A percentile compares a stretch with the other conserved stretches of the same genome.
These are phyloP conservation scores for Caenorhabditis tropicalis DNA, from an alignment of 1,140 invertebrate species.

Conservation along the genomic window DNA sequence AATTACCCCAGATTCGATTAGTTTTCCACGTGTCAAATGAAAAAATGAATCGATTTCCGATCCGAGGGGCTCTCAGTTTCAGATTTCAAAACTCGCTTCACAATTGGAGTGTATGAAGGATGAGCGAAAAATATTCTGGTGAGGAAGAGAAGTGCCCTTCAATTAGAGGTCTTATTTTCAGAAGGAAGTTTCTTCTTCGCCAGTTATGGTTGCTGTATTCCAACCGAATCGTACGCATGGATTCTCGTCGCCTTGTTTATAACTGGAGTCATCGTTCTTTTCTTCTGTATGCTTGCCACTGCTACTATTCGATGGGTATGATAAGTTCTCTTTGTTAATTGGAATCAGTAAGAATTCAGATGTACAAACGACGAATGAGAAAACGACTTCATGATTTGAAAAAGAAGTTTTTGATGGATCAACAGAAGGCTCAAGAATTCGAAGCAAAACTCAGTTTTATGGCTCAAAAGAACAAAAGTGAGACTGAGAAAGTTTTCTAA, in stretches of 20 bases:
- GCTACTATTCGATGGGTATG: conserved; percentile 21
- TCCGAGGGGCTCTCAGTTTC: background rate
- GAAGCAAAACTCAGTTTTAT: background rate
- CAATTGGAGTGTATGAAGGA: background rate
- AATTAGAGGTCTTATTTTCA: background rate
- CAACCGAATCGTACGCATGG: conserved; percentile 24
- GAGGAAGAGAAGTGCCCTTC: background rate
- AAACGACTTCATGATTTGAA: background rate
- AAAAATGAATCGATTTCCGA: background rate
- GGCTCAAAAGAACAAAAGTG: conserved; percentile 22
- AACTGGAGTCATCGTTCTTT: background rate
- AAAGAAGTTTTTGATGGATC: conserved; percentile 3
- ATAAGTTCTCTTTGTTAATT: background rate
- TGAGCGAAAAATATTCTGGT: conserved; percentile 33
- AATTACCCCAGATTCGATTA: background rate
- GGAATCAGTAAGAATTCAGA: too few species aligned
- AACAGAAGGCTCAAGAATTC: background rate
- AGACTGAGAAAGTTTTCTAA: background rate
- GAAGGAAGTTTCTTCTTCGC: conserved; percentile 22
- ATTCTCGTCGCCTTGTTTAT: conserved; percentile 17
- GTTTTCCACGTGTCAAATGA: background rate
- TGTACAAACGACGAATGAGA: conserved; percentile 26
- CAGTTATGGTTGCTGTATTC: conserved; percentile 8
- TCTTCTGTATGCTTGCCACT: conserved; percentile 2
- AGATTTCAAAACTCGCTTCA: background rate